Conservation (phyloP, 1,140 invertebrate genomes). For the Euglossa dilemma region DNA sequence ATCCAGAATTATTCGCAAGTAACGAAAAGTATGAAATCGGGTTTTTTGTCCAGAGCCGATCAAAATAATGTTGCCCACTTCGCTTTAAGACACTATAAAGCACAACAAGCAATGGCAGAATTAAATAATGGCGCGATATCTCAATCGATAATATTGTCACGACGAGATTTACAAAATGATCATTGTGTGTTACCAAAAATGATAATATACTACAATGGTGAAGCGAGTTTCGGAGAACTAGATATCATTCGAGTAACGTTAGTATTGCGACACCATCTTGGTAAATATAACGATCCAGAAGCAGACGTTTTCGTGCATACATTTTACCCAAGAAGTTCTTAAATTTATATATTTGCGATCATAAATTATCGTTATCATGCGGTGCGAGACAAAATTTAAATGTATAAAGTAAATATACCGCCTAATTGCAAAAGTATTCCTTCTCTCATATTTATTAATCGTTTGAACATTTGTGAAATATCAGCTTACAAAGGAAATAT, state of each 20-base stretch:
- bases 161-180: not conserved
- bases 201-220: slow-evolving; percentile 31
- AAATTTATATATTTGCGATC: not conserved
- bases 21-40: slow-evolving; percentile 41
- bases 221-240: fast-evolving
- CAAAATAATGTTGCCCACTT: slow-evolving; percentile 59
- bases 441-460: not conserved
- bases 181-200: slow-evolving; percentile 32
- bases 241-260: slow-evolving; percentile 26
- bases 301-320: slow-evolving; percentile 68
- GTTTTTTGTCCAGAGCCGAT: slow-evolving; percentile 54
- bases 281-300: slow-evolving; percentile 8
- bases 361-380: not conserved
- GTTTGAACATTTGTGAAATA: not conserved
- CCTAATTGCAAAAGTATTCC: not conserved
- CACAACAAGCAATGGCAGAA: slow-evolving; percentile 30
- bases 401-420: not conserved
- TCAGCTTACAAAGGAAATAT: not conserved
- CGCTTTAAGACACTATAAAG: not conserved
- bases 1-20: slow-evolving; percentile 55
- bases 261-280: slow-evolving; percentile 54
- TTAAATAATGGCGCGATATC: slow-evolving; percentile 32
- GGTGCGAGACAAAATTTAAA: not conserved
- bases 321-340: slow-evolving; percentile 54
- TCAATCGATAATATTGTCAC: not conserved